Evolutionary conservation across 2,888 invertebrate species (phyloP), one percentile per base, ranked within the genome.

Genomic region (Polyommatus iphigenia): DNA sequence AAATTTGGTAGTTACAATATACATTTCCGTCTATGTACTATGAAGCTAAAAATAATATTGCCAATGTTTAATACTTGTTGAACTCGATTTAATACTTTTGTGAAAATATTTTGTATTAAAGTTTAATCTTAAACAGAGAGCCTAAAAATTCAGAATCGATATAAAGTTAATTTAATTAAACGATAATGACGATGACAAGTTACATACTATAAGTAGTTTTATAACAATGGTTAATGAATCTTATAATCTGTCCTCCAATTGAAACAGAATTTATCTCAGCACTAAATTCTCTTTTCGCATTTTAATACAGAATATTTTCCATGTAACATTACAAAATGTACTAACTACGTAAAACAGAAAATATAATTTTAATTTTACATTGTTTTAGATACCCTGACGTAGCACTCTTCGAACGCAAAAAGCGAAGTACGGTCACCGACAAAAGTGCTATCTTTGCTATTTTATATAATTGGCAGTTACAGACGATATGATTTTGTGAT

Each of bases 1-100:
- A 92, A 91, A 88, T 91, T 90, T 87, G 67, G 67, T 89, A 88
- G 91, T 86, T 92, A 91, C 88, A 93, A 91, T 93, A 85, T 93
- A 92, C 92, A 85, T 83, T 82, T 87, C 86, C 89, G 90, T 90
- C 90, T 88, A 89, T 88, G 84, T 82, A 85, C 81, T 85, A 85
- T 84, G 86, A 84, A 83, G 80, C 85, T 88, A 88, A 85, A 82
- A 83, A 87, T 85, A 83, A 85, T 54, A 75, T 50, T 54, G 75
- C 75, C 50, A 50, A 75, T 24, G 29, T 54, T 41, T 72, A 50
- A 76, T 76, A 78, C 67, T 67, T 67, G 15, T 67, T 6, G 67
- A 67, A 67, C 24, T 67, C 15, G 67, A 67, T 29, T 71, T 18
- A 32, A 57, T 76, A 57, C 76, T 78, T 18, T 15, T 67, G 67